These are phyloP conservation scores for Frankliniella intonsa DNA, from an alignment of 2,888 invertebrate species.

Conservation along the genomic window DNA sequence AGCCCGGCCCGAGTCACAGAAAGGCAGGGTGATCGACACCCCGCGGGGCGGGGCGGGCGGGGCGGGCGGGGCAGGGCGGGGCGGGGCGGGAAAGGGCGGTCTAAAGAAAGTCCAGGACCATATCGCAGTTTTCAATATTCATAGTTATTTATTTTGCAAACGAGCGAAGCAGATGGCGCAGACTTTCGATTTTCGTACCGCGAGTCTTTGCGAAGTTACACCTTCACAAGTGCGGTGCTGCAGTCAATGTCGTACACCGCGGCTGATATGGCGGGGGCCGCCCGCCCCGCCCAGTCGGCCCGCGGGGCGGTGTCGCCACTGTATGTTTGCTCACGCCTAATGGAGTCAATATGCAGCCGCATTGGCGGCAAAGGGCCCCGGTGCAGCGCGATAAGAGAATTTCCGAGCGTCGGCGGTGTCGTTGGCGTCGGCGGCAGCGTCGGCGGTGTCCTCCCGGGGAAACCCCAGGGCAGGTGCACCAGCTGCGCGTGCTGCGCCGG, in stretches of 20 bases:
- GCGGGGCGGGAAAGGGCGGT: too few species aligned
- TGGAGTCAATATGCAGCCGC: not conserved
- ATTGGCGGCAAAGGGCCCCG: not conserved
- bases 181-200: too few species aligned
- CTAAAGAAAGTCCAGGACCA: too few species aligned
- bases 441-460: not conserved
- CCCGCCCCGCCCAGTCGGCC: not conserved
- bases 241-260: not conserved
- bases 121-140: too few species aligned
- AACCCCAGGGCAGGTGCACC: not conserved
- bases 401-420: not conserved
- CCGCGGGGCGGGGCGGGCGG: too few species aligned
- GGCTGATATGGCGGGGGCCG: not conserved
- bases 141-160: too few species aligned
- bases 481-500: not conserved
- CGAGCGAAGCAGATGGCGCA: too few species aligned
- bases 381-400: not conserved
- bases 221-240: not conserved
- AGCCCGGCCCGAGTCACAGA: too few species aligned
- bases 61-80: too few species aligned
- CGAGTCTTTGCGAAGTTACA: too few species aligned
- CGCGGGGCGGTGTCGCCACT: not conserved
- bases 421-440: not conserved
- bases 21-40: too few species aligned
- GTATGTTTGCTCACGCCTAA: not conserved